These are phyloP conservation scores for Drosophila neocordata DNA, from an alignment of 1,140 invertebrate species.

Conservation along the genomic window DNA sequence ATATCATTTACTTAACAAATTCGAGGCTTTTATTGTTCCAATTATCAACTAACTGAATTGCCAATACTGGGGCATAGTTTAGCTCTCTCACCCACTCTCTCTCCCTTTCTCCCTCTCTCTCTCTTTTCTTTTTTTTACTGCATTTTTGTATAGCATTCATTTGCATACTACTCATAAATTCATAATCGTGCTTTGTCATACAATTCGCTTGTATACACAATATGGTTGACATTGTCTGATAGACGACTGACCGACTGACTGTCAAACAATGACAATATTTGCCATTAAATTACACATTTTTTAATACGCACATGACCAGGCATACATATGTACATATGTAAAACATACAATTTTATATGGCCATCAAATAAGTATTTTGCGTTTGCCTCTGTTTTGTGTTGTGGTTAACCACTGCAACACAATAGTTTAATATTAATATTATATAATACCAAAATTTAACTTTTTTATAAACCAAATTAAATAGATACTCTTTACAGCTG, in stretches of 20 bases:
- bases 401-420: slow-evolving; percentile 39
- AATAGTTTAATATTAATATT: slow-evolving; percentile 14
- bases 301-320: slow-evolving; percentile 17
- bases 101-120: too few relatives aligned
- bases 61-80: background rate
- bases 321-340: too few relatives aligned
- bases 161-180: slow-evolving; percentile 15
- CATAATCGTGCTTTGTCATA: slow-evolving; percentile 6
- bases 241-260: background rate
- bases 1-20: too few relatives aligned
- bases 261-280: background rate
- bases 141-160: background rate
- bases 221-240: background rate
- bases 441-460: background rate
- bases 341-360: slow-evolving; percentile 4
- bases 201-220: background rate
- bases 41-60: too few relatives aligned
- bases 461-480: background rate
- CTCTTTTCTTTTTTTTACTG: background rate
- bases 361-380: slow-evolving; percentile 1
- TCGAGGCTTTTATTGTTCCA: too few relatives aligned
- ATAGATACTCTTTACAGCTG: background rate
- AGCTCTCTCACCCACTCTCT: background rate
- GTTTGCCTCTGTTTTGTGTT: slow-evolving; percentile 27
- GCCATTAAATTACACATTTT: background rate